Conservation (phyloP, 2,113 vertebrate genomes). For the Rutilus rutilus region DNA sequence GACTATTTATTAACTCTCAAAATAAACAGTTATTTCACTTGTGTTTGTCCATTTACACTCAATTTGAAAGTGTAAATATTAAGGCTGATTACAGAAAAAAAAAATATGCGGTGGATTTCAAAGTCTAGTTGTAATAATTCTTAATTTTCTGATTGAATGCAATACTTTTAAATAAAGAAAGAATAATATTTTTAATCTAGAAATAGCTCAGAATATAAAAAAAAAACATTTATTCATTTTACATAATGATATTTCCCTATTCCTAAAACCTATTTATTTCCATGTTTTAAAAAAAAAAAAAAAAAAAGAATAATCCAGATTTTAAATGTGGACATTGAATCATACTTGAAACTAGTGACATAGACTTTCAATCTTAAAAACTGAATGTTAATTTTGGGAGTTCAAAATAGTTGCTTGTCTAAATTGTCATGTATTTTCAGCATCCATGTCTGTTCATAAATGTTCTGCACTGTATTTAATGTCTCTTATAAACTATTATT, state of each 20-base stretch:
- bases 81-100: not conserved
- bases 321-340: not conserved
- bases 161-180: not conserved
- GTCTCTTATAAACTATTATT: constrained; percentile 4
- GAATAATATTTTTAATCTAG: not conserved
- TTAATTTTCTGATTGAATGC: not conserved
- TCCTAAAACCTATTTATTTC: too few relatives aligned
- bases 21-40: not conserved
- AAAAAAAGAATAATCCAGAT: too few relatives aligned
- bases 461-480: not conserved
- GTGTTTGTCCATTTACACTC: not conserved
- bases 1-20: constrained; percentile 22
- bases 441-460: not conserved
- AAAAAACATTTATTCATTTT: not conserved
- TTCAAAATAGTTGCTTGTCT: not conserved
- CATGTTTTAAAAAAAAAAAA: not conserved
- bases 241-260: not conserved
- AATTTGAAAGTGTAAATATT: not conserved
- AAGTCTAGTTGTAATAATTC: not conserved
- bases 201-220: not conserved
- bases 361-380: not conserved
- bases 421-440: not conserved
- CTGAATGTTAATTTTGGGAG: not conserved
- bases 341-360: not conserved
- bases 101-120: not conserved